Conservation (phyloP, 2,113 vertebrate genomes). For the Castor canadensis region DNA sequence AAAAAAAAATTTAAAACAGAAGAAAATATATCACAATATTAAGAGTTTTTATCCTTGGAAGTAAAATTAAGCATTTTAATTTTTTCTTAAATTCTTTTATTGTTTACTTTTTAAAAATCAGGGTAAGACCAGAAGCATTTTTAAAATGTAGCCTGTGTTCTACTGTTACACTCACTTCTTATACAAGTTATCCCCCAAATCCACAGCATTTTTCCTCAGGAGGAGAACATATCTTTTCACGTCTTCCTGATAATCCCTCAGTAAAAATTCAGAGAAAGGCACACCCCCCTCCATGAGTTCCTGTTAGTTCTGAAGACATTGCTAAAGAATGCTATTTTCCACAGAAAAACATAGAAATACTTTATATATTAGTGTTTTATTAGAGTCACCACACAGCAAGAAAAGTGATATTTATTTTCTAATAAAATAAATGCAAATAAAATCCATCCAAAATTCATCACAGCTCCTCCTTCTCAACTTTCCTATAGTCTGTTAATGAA, state of each 20-base stretch:
- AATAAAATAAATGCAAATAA: not conserved
- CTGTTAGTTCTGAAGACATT: not conserved
- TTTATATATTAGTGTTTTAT: not conserved
- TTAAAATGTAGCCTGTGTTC: not conserved
- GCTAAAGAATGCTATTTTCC: conserved; percentile 21
- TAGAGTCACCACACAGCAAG: not conserved
- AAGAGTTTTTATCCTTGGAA: not conserved
- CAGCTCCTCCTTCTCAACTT: not conserved
- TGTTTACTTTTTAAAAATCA: not conserved
- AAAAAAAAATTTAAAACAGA: not conserved
- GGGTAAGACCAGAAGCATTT: not conserved
- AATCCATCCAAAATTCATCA: not conserved
- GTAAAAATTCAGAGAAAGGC: not conserved
- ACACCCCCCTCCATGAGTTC: not conserved
- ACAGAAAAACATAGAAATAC: not conserved
- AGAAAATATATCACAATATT: conserved; percentile 28
- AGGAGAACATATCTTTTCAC: not conserved
- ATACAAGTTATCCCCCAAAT: not conserved
- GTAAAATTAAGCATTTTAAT: not conserved
- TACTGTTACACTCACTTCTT: not conserved
- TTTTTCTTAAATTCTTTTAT: not conserved
- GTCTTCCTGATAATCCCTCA: not conserved
- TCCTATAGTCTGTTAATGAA: not conserved
- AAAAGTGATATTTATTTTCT: not conserved
- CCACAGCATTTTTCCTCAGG: not conserved